Base-by-base conservation (phyloP, 2,888 invertebrate species). In the Eupithecia centaureata region DNA sequence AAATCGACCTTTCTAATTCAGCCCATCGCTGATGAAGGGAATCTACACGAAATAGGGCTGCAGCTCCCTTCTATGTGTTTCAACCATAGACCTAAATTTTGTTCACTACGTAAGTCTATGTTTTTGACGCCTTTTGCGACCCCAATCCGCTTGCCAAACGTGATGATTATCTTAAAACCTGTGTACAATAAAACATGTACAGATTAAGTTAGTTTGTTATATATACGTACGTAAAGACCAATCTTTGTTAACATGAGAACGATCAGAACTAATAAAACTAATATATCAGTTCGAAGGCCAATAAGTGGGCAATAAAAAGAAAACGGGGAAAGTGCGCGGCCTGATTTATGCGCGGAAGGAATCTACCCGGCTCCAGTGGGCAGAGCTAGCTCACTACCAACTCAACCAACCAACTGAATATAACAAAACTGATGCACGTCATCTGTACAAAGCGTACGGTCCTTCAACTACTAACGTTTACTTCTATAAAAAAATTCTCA, bases 331-430 rank as follows among this genome's bases (percentile, higher is more conserved):
- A 88, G 89, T 87, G 86, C 86, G 87, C 82, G 28, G 72, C 77
- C 86, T 90, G 92, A 92, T 92, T 92, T 92, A 92, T 91, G 86
- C 89, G 79, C 76, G 83, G 83, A 81, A 82, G 92, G 91, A 91
- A 89, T 90, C 84, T 82, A 81, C 59, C 42, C 58, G 38, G 66
- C 63, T 65, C 52, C 62, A 13, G 47, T 51, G 15, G 42, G 28
- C n/a, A 35, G 2, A 66, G 70, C 70, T 61, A 28, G 33, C 27
- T 33, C 63, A 63, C 66, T 69, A 28, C 27, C 15, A 28, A 52
- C 8, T 13, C n/a, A n/a, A n/a, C n/a, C n/a, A n/a, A 28, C 15
- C 7, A 38, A 42, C 12, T 5, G 13, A 25, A 52, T 25, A 22
- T 18, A n/a, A 35, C 15, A 15, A 35, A n/a, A 35, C n/a, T n/a